These are phyloP conservation scores for Saimiri boliviensis DNA, from an alignment of 2,113 vertebrate species.

Conservation along the genomic window DNA sequence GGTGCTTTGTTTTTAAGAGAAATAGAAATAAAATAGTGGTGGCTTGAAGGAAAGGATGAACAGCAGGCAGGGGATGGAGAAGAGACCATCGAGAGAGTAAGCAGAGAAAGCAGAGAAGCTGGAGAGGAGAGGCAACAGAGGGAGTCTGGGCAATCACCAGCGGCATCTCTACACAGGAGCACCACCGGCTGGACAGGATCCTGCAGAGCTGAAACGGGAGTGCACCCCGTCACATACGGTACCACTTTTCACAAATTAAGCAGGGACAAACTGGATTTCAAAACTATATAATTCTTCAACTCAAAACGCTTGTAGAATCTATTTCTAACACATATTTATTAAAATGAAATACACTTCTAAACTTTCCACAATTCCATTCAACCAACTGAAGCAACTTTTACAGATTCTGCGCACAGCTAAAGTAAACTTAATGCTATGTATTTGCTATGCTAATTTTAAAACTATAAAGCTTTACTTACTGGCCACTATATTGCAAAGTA, in stretches of 20 bases:
- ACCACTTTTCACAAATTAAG: conserved; percentile 2
- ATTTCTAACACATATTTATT: conserved; percentile 47
- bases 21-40: background rate
- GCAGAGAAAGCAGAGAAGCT: background rate
- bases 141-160: too few relatives aligned
- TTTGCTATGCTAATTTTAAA: conserved; percentile 25
- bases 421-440: background rate
- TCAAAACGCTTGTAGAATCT: background rate
- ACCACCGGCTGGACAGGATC: background rate
- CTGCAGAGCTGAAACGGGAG: background rate
- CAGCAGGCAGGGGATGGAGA: background rate
- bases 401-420: background rate
- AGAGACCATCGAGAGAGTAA: background rate
- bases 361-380: conserved; percentile 12
- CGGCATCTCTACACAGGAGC: too few relatives aligned
- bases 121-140: background rate
- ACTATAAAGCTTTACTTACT: conserved; percentile 23
- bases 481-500: background rate
- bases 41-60: background rate
- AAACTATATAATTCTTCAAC: conserved; percentile 26
- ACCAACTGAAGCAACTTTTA: conserved; percentile 32
- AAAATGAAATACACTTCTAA: conserved; percentile 51
- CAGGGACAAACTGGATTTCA: background rate
- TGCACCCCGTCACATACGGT: background rate
- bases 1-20: conserved; percentile 27